Evolutionary conservation across 2,113 vertebrate genomes (phyloP), one percentile per base, ranked within the genome.

Genomic region (Stegastes partitus): DNA sequence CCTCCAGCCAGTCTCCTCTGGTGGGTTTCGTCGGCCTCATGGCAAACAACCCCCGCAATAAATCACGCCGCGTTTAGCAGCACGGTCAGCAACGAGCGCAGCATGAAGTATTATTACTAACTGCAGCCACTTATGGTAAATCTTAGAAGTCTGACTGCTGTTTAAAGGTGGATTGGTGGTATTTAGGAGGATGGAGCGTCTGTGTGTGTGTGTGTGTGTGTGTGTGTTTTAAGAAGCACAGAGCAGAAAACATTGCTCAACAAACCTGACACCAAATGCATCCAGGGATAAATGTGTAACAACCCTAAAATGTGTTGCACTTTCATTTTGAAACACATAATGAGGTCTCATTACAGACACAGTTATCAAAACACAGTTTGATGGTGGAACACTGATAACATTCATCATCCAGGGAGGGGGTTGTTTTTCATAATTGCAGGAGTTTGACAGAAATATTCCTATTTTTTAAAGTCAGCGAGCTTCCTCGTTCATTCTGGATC

Each of bases 21-120:
- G 54, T 53, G 79, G 69, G 50, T 83, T 79, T 67, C 55, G 23
- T 66, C 5, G 61, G 79, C 74, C 75, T 71, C 51, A 54, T 34
- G 16, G 73, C 81, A 79, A 84, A 75, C 78, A 68, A 63, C 23
- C 47, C 49, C 19, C 25, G 1, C 65, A 16, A 77, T 87, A 80
- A 91, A 91, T 85, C 80, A 83, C 12, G 57, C 68, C 49, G 63
- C 14, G 2, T 74, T n/a, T 55, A 71, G 54, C 49, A 51, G 62
- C 21, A n/a, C 25, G 47, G 77, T 61, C 70, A 77, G 66, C 57
- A 74, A 47, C 55, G 51, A 76, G 58, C 49, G 26, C 64, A 78
- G 73, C 77, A 15, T 63, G 59, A 9, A 53, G 19, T 56, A 26
- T 62, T 54, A 79, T 74, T 69, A 66, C 79, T 59, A 42, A 79